Base-by-base conservation (phyloP, 2,113 vertebrate species). In the Nerophis ophidion region DNA sequence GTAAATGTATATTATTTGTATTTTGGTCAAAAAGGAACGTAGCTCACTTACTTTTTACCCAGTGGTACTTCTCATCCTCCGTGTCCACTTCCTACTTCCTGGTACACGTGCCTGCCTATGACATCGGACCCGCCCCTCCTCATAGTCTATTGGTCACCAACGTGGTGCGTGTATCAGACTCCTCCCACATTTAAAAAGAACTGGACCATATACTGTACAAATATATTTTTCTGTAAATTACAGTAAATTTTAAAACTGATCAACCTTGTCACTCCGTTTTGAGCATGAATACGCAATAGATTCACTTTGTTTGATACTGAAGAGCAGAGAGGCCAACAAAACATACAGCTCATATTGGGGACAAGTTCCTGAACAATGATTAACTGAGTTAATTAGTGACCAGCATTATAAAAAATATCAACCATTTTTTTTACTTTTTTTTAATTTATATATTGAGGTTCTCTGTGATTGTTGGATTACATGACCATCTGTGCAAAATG, bases 51-150 rank as follows among this genome's bases (percentile, higher is more conserved):
- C 88, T 73, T 75, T 35, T 61, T 63, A 26, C 0, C 65, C 47
- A 45, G 65, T 8, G 33, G 61, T 66, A 72, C 68, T 61, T 12
- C 74, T 45, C 53, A 48, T 71, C 60, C 49, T 61, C 7, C 48
- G 57, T 84, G 79, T 90, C 88, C 88, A 88, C 87, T 91, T 91
- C 90, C 90, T 88, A 47, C 81, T 89, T 90, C 81, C 74, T 53
- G 66, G 88, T 84, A 86, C 88, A 90, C 90, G 90, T 92, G 84
- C 76, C 86, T 76, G 84, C 76, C 86, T 76, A 35, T 72, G 65
- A 82, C 42, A 57, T 0, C 58, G 86, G 73, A 66, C 81, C 86
- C 81, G 78, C 89, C 89, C 33, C 9, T 40, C 13, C 14, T 54
- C 0, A 35, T 34, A 38, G 51, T 7, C 38, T 44, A 85, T 75